Evolutionary conservation across 2,797 vertebrate species (phyloP), one percentile per base, ranked within the genome.

Genomic region (Oceanodroma leucorhoa): DNA sequence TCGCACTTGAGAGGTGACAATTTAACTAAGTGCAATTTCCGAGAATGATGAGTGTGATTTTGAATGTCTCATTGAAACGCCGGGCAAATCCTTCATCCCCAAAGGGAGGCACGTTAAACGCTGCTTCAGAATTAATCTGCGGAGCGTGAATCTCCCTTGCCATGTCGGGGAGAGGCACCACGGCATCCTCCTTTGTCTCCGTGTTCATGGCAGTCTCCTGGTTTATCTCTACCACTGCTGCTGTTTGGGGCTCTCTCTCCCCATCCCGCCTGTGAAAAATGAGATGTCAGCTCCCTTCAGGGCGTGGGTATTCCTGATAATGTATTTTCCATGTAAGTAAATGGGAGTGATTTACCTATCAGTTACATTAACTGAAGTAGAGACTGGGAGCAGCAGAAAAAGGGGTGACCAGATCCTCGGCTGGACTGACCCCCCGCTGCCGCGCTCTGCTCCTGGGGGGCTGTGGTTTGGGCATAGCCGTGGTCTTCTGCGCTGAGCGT

Each of bases 41-140:
- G 2, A 90, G 95, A 83, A 40, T 19, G 62, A 94, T 72, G 93
- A 87, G 89, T 14, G 53, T 89, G 90, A 75, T 91, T 96, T 85
- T 83, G 75, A 83, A 90, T 2, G 80, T 94, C 93, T 96, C 90
- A 91, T 90, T 88, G 94, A 90, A 90, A 95, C 13, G 1, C 91
- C 67, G 80, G 80, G 79, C 79, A 87, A 86, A 87, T 91, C 79
- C 77, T 78, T 95, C 90, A 73, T 93, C 87, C 84, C 94, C 75
- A 72, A 88, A 96, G 93, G 88, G 70, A 87, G 66, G 72, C 29
- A 43, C 19, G 11, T 94, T 94, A 73, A 93, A 93, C 45, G 14
- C 75, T 54, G 82, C 84, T 95, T 94, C 87, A 45, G 88, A 95
- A 92, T 93, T 92, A 83, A 94, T 94, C 89, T 89, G 72, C 1